Percentiles rank a stretch among this genome's conserved stretches.
Evolutionary conservation across 2,797 vertebrate species (phyloP).

Genomic region (Lacerta agilis): DNA sequence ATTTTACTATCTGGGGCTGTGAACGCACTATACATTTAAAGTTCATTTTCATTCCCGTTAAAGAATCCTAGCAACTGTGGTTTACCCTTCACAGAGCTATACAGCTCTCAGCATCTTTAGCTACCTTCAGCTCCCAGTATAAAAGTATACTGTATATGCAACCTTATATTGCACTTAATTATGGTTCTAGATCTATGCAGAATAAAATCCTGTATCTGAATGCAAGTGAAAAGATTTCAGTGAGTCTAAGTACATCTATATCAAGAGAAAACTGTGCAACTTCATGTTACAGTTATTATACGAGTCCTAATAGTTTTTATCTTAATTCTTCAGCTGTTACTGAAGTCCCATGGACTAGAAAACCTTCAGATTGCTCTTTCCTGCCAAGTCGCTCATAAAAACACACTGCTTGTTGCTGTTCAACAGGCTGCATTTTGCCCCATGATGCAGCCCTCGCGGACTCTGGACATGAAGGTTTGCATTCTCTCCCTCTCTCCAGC

Average conservation of each 20-base stretch:
- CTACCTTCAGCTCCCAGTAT: too few species aligned
- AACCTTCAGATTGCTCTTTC: constrained; percentile 81
- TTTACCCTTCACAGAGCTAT: too few species aligned
- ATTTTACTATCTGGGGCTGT: not conserved
- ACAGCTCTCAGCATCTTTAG: too few species aligned
- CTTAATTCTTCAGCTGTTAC: constrained; percentile 74
- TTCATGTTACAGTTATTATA: constrained; percentile 1
- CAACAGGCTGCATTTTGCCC: constrained; percentile 77
- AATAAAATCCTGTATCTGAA: not conserved
- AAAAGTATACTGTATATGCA: too few species aligned
- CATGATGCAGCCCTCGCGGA: constrained; percentile 39
- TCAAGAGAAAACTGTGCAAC: not conserved
- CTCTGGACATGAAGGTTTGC: constrained; percentile 58
- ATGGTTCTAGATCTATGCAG: not conserved
- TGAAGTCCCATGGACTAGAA: constrained; percentile 70
- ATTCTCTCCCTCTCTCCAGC: not conserved
- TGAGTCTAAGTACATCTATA: constrained; percentile 7
- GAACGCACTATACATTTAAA: too few species aligned
- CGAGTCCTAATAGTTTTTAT: constrained; percentile 37
- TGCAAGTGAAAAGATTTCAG: not conserved
- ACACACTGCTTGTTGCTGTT: constrained; percentile 77
- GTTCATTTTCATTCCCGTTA: too few species aligned
- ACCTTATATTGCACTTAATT: not conserved
- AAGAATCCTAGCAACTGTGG: too few species aligned
- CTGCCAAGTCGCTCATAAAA: constrained; percentile 84